Base-by-base conservation (phyloP, 2,797 vertebrate species). In the Artibeus lituratus region DNA sequence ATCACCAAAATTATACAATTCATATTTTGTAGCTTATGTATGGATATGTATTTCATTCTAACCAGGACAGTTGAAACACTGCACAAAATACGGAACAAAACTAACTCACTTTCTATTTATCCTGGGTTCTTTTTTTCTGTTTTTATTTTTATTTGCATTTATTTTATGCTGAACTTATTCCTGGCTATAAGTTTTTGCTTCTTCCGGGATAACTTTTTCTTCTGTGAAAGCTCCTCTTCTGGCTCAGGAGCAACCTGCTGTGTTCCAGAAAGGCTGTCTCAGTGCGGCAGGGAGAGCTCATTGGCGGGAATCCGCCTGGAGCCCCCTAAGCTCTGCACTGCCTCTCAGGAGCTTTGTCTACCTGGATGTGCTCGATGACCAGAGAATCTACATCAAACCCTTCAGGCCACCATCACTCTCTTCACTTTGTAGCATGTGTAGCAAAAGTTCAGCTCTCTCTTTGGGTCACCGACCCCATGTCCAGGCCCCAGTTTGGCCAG, bases 71-170 rank as follows among this genome's bases (percentile, higher is more conserved):
- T 70, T 8, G 21, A 57, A 35, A 47, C n/a, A 42, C 35, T 2
- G 16, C 32, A 53, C n/a, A 74, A 82, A 90, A 59, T 24, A 16
- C 16, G 3, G 21, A 37, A 35, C 11, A 29, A 77, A 86, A 83
- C 32, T 39, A 47, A 87, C 62, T 87, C 35, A 83, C 19, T 3
- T 91, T 86, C 29, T 22, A 83, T 81, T 67, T 80, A 22, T 21
- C 19, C 47, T 76, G 29, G 3, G 42, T 2, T 55, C 39, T 69
- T 35, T 73, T 87, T 87, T 72, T 16, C 37, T 87, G 39, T 7
- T 70, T 80, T 86, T 67, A 67, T 55, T 74, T 83, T 74, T 76
- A 67, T 67, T 82, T 83, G 29, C 92, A 53, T 88, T 44, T 83
- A 67, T 67, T 82, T 74, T 74, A 57, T 32, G 18, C 37, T 44